Base-by-base conservation (phyloP, 2,113 vertebrate genomes). In the Paratilapia polleni region DNA sequence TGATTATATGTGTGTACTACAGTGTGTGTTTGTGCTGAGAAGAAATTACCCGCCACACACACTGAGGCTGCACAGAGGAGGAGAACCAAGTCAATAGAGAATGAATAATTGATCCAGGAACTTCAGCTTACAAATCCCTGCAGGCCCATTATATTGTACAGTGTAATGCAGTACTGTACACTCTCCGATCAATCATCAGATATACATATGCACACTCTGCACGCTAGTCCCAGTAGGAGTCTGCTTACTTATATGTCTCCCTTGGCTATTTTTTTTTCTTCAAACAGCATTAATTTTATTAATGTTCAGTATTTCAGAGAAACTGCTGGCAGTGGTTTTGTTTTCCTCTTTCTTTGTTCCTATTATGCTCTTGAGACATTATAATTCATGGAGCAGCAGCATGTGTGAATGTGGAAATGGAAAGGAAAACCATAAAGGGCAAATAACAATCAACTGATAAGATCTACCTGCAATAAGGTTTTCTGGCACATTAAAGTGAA, bases 71-170 rank as follows among this genome's bases (percentile, higher is more conserved):
- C 66, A 10, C 11, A 4, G 75, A 64, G 76, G 60, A 84, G 77
- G 77, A 89, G 54, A 86, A 58, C 13, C 24, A 5, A 88, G 86
- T 91, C 91, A 88, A 92, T 89, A 91, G 52, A 84, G 38, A 81
- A 91, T 90, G 62, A 92, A 93, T 89, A 93, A 93, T 93, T 91
- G 84, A 94, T 92, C 77, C 52, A 24, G 61, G 61, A 91, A 79
- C 68, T 91, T 88, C 22, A 62, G 66, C 74, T 90, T 93, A 88
- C 80, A 92, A 89, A 82, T 91, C 91, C 89, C 86, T 58, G 78
- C 15, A 24, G 91, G 58, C 87, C 82, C 34, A 62, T 90, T 91
- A 88, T 80, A 86, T n/a, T 52, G 77, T 79, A 90, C 58, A 62
- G 22, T 76, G 83, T 89, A 87, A 84, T 81, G 88, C 78, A 63